These are phyloP conservation scores for Fukomys damarensis DNA, from an alignment of 2,113 vertebrate genomes.

Conservation along the genomic window DNA sequence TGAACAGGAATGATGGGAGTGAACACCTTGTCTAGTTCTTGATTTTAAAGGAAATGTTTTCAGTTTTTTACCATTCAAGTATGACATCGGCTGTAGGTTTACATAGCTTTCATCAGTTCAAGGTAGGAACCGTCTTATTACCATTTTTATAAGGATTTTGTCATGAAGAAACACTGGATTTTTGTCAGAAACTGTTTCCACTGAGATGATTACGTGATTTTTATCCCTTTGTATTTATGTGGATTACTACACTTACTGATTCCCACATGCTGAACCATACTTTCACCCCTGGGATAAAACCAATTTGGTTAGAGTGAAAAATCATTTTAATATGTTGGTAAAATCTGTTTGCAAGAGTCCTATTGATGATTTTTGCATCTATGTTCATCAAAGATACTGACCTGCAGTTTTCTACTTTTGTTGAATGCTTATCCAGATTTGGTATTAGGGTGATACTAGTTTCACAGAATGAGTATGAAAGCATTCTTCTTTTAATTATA, in stretches of 20 bases:
- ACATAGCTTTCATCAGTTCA: neutral
- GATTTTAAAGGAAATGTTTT: neutral
- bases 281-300: neutral
- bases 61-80: neutral
- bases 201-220: neutral
- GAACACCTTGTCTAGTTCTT: neutral
- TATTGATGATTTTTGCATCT: neutral
- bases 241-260: neutral
- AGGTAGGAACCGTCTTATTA: neutral
- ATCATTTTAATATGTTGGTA: neutral
- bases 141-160: neutral
- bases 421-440: neutral
- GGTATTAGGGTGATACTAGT: neutral
- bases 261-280: neutral
- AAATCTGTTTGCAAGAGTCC: neutral
- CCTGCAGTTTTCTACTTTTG: neutral
- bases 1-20: neutral
- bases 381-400: neutral
- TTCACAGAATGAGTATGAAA: neutral
- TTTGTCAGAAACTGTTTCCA: neutral
- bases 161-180: neutral
- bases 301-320: neutral
- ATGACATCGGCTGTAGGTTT: neutral
- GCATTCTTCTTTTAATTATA: neutral
- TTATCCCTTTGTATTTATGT: neutral